phyloP scores from a whole-genome alignment of 2,113 vertebrate species.

The Caracal caracal region DNA sequence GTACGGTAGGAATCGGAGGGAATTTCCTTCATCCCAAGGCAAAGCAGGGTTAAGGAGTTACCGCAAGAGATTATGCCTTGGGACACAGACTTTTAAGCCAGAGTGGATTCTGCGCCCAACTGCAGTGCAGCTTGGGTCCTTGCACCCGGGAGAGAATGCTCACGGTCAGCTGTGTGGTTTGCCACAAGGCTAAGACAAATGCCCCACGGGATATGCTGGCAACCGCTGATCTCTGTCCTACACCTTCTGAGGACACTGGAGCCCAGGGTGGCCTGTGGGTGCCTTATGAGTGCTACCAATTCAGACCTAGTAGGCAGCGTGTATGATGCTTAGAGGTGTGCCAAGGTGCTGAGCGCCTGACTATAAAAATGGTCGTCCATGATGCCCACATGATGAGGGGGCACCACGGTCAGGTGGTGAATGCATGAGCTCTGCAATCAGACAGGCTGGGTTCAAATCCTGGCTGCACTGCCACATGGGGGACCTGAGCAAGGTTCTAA shows the following conservation, averaged over 20 bases:
- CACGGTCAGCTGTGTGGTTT: neutral
- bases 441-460: neutral
- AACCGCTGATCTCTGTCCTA: neutral
- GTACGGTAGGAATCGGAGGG: neutral
- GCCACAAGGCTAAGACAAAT: neutral
- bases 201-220: neutral
- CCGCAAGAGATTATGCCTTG: neutral
- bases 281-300: neutral
- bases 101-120: neutral
- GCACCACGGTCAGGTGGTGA: neutral
- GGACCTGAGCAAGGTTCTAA: neutral
- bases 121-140: neutral
- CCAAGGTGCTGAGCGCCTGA: neutral
- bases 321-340: neutral
- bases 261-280: neutral
- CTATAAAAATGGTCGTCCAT: neutral
- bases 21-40: neutral
- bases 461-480: neutral
- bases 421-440: neutral
- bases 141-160: neutral
- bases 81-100: neutral
- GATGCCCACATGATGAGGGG: neutral
- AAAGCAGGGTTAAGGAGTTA: neutral
- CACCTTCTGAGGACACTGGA: neutral
- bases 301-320: neutral